Base-by-base conservation (phyloP, 1,140 invertebrate genomes). In the Schlechtendalia chinensis region DNA sequence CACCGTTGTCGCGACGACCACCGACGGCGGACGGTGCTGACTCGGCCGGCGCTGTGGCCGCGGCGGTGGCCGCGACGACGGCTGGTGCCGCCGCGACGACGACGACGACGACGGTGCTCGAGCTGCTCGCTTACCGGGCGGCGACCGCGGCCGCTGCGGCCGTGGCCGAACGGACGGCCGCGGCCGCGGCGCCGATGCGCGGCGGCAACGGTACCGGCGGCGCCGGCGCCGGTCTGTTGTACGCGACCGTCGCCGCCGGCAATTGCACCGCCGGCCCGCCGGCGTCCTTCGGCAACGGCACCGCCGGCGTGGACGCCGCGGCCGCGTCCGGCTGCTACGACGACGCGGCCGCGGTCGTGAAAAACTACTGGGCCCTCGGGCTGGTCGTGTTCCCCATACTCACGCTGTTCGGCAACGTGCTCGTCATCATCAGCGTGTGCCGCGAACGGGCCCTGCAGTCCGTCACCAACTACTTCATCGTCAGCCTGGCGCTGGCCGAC, bases 391-490 rank as follows among this genome's bases (percentile, higher is more conserved):
- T 98, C 85, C 95, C 96, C 29, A 89, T 97, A 84, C 91, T 98
- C 81, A 98, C 96, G 1, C 90, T 98, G 16, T 98, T 98, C 86
- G 97, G 96, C 47, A 99, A 99, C 87, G 92, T 97, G 80, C 90
- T 99, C 80, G 97, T 99, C 80, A 98, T 99, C 83, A 87, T 98
- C 83, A 95, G 94, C 84, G 97, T 99, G 12, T 91, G 92, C 79
- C 89, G 94, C 63, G 96, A 98, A 86, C 89, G 95, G 82, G 90
- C 93, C 69, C 86, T 98, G 63, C 95, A 97, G 85, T 97, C 96
- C 11, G 95, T 95, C 80, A 99, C 97, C 71, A 99, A 99, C 88
- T 99, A 98, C 87, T 98, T 99, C 88, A 98, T 99, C 85, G 96
- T 98, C 83, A 97, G 95, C 82, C 88, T 99, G 83, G 97, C 97